phyloP scores from a whole-genome alignment of 2,888 invertebrate species.

The Xanthia togata region DNA sequence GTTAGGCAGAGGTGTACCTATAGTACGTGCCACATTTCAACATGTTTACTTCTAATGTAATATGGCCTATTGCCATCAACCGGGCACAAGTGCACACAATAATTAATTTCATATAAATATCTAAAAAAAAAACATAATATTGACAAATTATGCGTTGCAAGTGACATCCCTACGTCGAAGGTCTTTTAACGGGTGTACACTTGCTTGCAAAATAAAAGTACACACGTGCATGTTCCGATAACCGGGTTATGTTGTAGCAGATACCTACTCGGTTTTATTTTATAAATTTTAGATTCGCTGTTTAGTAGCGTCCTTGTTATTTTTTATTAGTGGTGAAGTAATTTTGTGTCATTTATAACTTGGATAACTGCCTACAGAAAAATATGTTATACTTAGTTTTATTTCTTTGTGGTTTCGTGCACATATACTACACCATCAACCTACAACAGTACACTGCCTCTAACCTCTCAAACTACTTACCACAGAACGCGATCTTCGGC shows the following conservation, averaged over 20 bases:
- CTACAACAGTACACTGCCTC: too few relatives aligned
- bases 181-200: slow-evolving; percentile 8
- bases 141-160: not conserved
- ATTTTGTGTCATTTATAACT: not conserved
- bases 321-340: not conserved
- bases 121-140: not conserved
- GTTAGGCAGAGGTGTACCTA: too few relatives aligned
- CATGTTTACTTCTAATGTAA: too few relatives aligned
- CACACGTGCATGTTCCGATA: slow-evolving; percentile 10
- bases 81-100: not conserved
- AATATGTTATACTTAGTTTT: too few relatives aligned
- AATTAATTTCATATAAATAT: not conserved
- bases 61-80: not conserved
- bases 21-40: too few relatives aligned
- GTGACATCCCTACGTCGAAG: slow-evolving; percentile 5
- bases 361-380: not conserved
- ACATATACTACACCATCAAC: not conserved
- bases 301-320: not conserved
- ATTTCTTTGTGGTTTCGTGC: not conserved
- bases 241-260: slow-evolving; percentile 8
- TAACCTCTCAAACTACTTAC: too few relatives aligned
- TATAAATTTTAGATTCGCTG: not conserved
- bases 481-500: not conserved
- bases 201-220: slow-evolving; percentile 30
- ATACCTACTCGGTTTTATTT: slow-evolving; percentile 2